phyloP scores from a whole-genome alignment of 2,888 invertebrate species.

The Yponomeuta cagnagella region DNA sequence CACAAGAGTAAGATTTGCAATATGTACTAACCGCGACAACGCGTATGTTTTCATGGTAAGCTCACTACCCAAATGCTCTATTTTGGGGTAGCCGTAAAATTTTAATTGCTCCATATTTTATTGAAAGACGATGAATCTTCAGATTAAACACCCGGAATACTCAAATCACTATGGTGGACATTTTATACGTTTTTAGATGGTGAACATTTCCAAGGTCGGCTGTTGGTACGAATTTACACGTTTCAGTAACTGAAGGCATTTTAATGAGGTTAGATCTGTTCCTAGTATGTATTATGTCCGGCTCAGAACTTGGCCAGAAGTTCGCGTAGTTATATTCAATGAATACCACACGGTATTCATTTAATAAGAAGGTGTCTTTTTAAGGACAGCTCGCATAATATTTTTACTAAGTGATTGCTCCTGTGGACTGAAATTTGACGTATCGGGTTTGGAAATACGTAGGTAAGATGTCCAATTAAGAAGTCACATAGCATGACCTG shows the following conservation, averaged over 20 bases:
- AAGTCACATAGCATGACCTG: too few species aligned
- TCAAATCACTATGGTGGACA: not conserved
- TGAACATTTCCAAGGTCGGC: not conserved
- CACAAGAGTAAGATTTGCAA: not conserved
- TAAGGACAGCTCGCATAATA: too few species aligned
- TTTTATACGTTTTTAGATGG: not conserved
- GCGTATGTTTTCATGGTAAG: not conserved
- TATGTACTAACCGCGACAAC: not conserved
- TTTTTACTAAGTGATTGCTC: too few species aligned
- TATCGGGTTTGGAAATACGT: too few species aligned
- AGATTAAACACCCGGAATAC: constrained; percentile 32
- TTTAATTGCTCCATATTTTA: constrained; percentile 48
- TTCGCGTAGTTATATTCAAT: too few species aligned
- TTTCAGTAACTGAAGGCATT: not conserved
- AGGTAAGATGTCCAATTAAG: too few species aligned
- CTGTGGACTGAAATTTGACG: too few species aligned
- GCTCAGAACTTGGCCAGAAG: too few species aligned
- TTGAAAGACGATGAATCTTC: constrained; percentile 29
- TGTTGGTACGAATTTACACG: not conserved
- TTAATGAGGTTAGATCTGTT: too few species aligned
- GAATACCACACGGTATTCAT: too few species aligned
- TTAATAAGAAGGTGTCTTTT: too few species aligned
- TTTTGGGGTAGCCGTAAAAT: constrained; percentile 44
- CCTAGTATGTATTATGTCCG: too few species aligned
- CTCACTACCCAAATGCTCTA: constrained; percentile 14